Conservation (phyloP, 2,113 vertebrate genomes). For the Rutilus rutilus region DNA sequence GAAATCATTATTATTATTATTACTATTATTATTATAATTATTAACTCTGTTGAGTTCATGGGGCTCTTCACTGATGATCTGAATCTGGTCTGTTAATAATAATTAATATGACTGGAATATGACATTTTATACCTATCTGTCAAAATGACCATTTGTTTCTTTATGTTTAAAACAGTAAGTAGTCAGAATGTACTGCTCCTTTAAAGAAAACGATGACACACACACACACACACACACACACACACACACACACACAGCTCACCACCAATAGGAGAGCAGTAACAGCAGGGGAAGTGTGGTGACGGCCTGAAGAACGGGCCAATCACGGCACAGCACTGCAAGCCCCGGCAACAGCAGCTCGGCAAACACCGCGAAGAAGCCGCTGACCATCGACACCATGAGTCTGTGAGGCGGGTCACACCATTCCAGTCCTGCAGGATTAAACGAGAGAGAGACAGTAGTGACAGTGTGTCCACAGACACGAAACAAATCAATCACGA, state of each 20-base stretch:
- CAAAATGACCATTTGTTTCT: no score
- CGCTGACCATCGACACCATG: constrained; percentile 79
- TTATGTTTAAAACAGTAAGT: no score
- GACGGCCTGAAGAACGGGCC: constrained; percentile 85
- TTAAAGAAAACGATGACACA: not conserved
- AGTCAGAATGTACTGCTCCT: no score
- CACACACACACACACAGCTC: constrained; percentile 60
- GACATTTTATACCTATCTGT: no score
- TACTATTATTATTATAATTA: no score
- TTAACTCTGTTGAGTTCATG: no score
- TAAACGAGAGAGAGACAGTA: not conserved
- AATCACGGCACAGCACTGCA: constrained; percentile 79
- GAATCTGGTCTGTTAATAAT: no score
- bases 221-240: not conserved
- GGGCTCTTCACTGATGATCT: no score
- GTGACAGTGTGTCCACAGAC: no score
- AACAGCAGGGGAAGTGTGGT: constrained; percentile 79
- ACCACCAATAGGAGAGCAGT: constrained; percentile 86
- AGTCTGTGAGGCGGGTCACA: constrained; percentile 83
- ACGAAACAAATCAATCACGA: not conserved
- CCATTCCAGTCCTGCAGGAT: constrained; percentile 84
- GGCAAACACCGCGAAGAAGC: constrained; percentile 82
- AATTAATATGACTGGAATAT: no score
- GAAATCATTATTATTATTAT: no score
- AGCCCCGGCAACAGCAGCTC: constrained; percentile 84